These are phyloP conservation scores for Amphipyra tragopoginis DNA, from an alignment of 2,888 invertebrate genomes.

Conservation along the genomic window DNA sequence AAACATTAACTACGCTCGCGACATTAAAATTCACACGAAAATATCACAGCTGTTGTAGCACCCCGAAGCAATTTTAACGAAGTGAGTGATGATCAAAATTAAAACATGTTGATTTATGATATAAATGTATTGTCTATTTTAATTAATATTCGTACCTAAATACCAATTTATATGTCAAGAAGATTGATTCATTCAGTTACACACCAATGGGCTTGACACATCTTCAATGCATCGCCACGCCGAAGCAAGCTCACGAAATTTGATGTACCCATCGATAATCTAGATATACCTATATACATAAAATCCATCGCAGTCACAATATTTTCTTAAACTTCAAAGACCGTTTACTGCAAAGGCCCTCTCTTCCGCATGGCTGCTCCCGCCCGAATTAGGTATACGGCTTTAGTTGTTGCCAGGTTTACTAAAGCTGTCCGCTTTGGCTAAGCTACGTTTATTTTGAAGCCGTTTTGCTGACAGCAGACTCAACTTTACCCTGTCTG, in stretches of 20 bases:
- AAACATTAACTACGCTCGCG: constrained; percentile 20
- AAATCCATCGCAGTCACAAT: constrained; percentile 17
- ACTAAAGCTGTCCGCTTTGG: constrained; percentile 16
- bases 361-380: constrained; percentile 28
- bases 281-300: background rate
- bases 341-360: constrained; percentile 31
- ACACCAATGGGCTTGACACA: background rate
- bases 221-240: background rate
- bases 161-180: background rate
- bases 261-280: too few species aligned
- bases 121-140: constrained; percentile 23
- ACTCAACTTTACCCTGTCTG: constrained; percentile 18
- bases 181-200: background rate
- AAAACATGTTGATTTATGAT: constrained; percentile 37
- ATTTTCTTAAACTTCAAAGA: constrained; percentile 48
- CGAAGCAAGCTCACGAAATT: too few species aligned
- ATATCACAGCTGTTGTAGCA: constrained; percentile 39
- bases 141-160: background rate
- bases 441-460: constrained; percentile 30
- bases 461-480: constrained; percentile 15
- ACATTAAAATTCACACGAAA: constrained; percentile 45
- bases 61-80: constrained; percentile 25
- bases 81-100: constrained; percentile 17
- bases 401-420: constrained; percentile 34
- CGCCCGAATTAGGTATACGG: constrained; percentile 23